Conservation (phyloP, 2,113 vertebrate species). For the Rissa tridactyla region DNA sequence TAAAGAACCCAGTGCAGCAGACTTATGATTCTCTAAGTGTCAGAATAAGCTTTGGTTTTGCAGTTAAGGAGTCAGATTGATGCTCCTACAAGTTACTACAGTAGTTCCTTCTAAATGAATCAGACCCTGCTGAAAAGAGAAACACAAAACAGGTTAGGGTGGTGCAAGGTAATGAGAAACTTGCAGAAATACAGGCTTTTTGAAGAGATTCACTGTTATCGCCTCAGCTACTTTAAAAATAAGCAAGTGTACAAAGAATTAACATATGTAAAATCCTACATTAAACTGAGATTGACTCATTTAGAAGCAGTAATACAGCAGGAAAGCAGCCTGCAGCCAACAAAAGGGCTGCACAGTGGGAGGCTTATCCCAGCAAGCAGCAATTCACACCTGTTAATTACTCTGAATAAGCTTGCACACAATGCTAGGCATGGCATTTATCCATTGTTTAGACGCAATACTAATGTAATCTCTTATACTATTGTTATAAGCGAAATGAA, state of each 20-base stretch:
- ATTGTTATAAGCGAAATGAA: background rate
- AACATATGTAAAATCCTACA: background rate
- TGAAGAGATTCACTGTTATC: conserved; percentile 15
- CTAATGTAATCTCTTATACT: background rate
- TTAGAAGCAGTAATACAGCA: conserved; percentile 8
- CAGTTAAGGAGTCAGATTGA: background rate
- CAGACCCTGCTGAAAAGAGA: background rate
- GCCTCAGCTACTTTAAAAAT: background rate
- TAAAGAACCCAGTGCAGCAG: background rate
- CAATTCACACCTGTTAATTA: conserved; percentile 63
- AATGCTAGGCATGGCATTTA: background rate
- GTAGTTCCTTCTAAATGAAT: background rate
- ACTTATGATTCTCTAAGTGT: background rate
- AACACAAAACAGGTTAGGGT: background rate
- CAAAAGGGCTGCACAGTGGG: background rate
- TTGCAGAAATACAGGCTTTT: background rate
- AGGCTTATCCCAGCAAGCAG: conserved; percentile 35
- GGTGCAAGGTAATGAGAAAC: background rate
- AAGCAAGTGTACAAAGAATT: background rate
- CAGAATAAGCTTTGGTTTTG: background rate
- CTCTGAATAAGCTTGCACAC: background rate
- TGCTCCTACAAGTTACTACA: background rate
- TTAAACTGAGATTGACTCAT: conserved; percentile 1
- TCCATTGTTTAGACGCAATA: conserved; percentile 28
- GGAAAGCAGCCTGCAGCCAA: conserved; percentile 10